phyloP scores from a whole-genome alignment of 2,113 vertebrate genomes.

The Protobothrops flavoviridis region DNA sequence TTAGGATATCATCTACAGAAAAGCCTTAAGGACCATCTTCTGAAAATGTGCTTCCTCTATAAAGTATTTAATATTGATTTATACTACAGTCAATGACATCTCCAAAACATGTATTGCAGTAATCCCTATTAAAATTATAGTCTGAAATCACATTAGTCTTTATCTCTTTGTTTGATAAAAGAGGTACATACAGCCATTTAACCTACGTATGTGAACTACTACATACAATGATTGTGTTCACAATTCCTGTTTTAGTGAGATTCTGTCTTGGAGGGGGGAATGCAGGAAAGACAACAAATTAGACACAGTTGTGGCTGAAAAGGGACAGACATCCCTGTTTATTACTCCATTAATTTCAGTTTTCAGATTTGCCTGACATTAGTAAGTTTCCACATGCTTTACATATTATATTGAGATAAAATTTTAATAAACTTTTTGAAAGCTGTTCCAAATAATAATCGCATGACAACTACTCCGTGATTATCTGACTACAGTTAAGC shows the following conservation, averaged over 20 bases:
- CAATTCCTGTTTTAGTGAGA: slow-evolving; percentile 46
- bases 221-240: slow-evolving; percentile 58
- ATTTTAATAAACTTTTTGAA: slow-evolving; percentile 19
- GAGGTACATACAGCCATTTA: slow-evolving; percentile 56
- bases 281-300: slow-evolving; percentile 36
- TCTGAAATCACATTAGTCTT: slow-evolving; percentile 67
- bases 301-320: slow-evolving; percentile 24
- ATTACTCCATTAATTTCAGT: slow-evolving; percentile 37
- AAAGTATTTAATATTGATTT: slow-evolving; percentile 82
- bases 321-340: background rate
- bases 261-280: background rate
- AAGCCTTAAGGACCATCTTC: slow-evolving; percentile 72
- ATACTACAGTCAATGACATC: slow-evolving; percentile 71
- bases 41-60: slow-evolving; percentile 76
- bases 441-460: slow-evolving; percentile 14
- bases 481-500: background rate
- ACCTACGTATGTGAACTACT: slow-evolving; percentile 59
- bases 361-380: background rate
- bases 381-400: slow-evolving; percentile 37
- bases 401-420: slow-evolving; percentile 18
- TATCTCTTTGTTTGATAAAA: slow-evolving; percentile 63
- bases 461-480: slow-evolving; percentile 2
- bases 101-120: slow-evolving; percentile 71
- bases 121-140: slow-evolving; percentile 68
- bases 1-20: slow-evolving; percentile 68